Conservation (phyloP, 2,888 invertebrate genomes). For the Pegoplata infirma region DNA sequence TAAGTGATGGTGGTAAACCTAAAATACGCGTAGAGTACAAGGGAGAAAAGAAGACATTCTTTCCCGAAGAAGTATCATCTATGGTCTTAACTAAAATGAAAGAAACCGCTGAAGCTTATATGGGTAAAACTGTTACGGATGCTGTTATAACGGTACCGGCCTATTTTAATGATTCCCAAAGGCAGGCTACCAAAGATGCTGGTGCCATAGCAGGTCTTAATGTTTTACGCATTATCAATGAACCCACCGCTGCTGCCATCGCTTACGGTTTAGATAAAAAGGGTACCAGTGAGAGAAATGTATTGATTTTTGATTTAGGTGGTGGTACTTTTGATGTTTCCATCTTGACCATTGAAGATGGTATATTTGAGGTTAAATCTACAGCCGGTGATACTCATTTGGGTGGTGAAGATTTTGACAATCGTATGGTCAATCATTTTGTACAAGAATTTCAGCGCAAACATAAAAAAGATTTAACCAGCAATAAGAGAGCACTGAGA, state of each 20-base stretch:
- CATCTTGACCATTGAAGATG: constrained; percentile 93
- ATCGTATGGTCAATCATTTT: constrained; percentile 92
- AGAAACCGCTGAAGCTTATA: constrained; percentile 85
- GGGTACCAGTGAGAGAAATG: constrained; percentile 87
- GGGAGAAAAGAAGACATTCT: constrained; percentile 92
- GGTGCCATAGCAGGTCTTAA: constrained; percentile 90
- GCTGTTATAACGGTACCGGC: constrained; percentile 91
- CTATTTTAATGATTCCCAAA: constrained; percentile 87
- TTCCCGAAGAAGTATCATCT: constrained; percentile 94
- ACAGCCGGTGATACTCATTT: constrained; percentile 80
- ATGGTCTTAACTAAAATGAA: constrained; percentile 97
- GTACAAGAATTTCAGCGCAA: constrained; percentile 93
- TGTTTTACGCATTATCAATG: constrained; percentile 94
- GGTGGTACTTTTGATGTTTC: constrained; percentile 98
- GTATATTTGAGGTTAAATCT: constrained; percentile 96
- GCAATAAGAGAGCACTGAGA: constrained; percentile 91
- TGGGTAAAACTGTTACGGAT: constrained; percentile 83
- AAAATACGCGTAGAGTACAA: constrained; percentile 92
- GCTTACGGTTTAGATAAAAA: constrained; percentile 94
- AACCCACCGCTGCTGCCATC: constrained; percentile 94
- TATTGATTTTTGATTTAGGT: constrained; percentile 81
- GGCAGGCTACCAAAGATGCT: constrained; percentile 91
- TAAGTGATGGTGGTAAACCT: constrained; percentile 88
- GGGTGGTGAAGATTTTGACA: constrained; percentile 81
- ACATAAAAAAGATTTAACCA: constrained; percentile 90